Conservation (phyloP, 2,113 vertebrate species). For the Oenanthe oenanthe region DNA sequence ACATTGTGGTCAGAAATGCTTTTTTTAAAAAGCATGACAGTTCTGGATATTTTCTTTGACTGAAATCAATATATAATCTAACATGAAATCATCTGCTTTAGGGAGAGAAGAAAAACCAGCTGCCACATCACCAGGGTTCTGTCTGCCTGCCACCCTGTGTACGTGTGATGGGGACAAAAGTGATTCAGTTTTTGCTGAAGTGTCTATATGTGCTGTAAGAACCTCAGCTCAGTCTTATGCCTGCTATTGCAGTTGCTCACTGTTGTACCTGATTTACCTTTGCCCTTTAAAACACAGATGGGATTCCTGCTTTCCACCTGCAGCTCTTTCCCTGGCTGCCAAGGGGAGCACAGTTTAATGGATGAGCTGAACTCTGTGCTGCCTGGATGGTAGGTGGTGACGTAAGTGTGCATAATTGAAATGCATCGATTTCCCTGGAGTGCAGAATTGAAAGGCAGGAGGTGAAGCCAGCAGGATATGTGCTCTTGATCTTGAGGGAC, state of each 20-base stretch:
- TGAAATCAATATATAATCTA: background rate
- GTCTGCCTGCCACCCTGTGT: background rate
- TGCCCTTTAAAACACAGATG: background rate
- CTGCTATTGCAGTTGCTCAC: rapidly evolving
- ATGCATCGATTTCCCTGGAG: background rate
- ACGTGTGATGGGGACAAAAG: background rate
- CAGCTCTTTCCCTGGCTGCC: background rate
- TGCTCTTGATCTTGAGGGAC: background rate
- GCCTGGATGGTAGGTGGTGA: background rate
- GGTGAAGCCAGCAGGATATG: background rate
- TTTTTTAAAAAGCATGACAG: background rate
- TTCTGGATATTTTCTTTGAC: background rate
- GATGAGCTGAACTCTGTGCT: background rate
- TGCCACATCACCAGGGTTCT: conserved; percentile 21
- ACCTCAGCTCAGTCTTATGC: background rate
- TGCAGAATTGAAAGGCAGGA: background rate
- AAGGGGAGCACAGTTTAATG: background rate
- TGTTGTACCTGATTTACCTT: background rate
- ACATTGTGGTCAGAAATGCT: background rate
- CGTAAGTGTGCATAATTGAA: background rate
- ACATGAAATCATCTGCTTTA: background rate
- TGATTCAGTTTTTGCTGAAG: background rate
- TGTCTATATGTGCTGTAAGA: background rate
- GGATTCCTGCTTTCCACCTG: background rate
- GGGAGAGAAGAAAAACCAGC: background rate